A percentile compares a stretch with the other conserved stretches of the same genome.
phyloP scores from a whole-genome alignment of 2,113 vertebrate species.

The Amphiprion ocellaris region DNA sequence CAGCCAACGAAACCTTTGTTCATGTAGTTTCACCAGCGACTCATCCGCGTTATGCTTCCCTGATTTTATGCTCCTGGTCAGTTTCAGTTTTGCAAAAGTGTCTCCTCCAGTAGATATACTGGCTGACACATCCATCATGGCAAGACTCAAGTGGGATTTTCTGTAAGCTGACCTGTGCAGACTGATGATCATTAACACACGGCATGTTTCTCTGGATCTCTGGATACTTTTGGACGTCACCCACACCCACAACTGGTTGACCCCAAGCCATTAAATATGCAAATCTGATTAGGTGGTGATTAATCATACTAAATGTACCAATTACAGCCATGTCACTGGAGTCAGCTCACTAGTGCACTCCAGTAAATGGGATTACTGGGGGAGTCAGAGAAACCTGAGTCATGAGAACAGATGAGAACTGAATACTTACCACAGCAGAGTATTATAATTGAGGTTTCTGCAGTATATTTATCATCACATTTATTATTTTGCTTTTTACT shows the following conservation, averaged over 20 bases:
- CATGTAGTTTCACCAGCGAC: not conserved
- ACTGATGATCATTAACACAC: constrained; percentile 36
- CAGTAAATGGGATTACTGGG: constrained; percentile 21
- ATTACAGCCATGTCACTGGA: constrained; percentile 55
- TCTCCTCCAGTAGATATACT: constrained; percentile 32
- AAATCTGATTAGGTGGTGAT: constrained; percentile 61
- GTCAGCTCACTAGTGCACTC: constrained; percentile 27
- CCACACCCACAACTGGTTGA: constrained; percentile 23
- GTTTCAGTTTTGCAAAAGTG: constrained; percentile 21
- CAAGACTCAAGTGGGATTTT: not conserved
- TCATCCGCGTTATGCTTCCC: not conserved
- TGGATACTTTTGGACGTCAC: constrained; percentile 22
- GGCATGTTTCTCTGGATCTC: constrained; percentile 19
- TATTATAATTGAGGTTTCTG: not conserved
- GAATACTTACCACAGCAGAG: not conserved
- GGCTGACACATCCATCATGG: constrained; percentile 43
- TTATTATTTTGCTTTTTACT: not conserved
- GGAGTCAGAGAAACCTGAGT: constrained; percentile 14
- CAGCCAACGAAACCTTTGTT: not conserved
- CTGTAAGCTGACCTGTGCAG: constrained; percentile 6
- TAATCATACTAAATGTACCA: constrained; percentile 64
- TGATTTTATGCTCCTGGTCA: constrained; percentile 39
- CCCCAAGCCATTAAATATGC: constrained; percentile 55
- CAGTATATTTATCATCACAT: not conserved
- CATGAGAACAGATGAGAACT: constrained; percentile 3